Percentiles rank a stretch among this genome's conserved stretches.
These are phyloP conservation scores for Onychomys torridus DNA, from an alignment of 2,797 vertebrate genomes.

Conservation along the genomic window DNA sequence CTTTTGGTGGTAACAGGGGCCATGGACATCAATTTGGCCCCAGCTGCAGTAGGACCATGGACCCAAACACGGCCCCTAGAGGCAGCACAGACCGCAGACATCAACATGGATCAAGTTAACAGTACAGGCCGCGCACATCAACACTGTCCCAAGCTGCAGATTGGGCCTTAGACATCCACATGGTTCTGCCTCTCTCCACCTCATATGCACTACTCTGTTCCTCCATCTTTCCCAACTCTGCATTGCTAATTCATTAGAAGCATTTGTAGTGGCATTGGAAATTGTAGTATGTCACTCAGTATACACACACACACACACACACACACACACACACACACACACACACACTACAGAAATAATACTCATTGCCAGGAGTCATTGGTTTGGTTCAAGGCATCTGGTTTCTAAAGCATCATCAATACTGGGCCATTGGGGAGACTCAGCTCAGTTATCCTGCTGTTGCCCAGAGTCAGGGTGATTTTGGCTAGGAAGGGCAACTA, in stretches of 20 bases:
- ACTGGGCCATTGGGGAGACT: background rate
- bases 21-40: too few relatives aligned
- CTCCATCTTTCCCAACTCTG: background rate
- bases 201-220: background rate
- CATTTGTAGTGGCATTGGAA: background rate
- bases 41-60: too few relatives aligned
- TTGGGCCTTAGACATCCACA: too few relatives aligned
- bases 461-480: background rate
- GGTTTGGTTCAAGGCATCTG: background rate
- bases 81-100: too few relatives aligned
- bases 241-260: background rate
- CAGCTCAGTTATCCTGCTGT: background rate
- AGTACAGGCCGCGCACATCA: background rate
- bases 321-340: too few relatives aligned
- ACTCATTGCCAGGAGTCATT: background rate
- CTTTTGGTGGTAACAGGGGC: too few relatives aligned
- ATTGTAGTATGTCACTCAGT: background rate
- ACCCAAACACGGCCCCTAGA: too few relatives aligned
- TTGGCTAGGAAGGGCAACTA: background rate
- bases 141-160: background rate
- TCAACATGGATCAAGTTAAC: too few relatives aligned
- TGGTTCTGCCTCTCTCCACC: background rate
- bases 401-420: background rate
- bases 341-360: background rate
- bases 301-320: too few relatives aligned